These are phyloP conservation scores for Pantherophis alleghaniensis DNA, from an alignment of 2,797 vertebrate species.

Conservation along the genomic window DNA sequence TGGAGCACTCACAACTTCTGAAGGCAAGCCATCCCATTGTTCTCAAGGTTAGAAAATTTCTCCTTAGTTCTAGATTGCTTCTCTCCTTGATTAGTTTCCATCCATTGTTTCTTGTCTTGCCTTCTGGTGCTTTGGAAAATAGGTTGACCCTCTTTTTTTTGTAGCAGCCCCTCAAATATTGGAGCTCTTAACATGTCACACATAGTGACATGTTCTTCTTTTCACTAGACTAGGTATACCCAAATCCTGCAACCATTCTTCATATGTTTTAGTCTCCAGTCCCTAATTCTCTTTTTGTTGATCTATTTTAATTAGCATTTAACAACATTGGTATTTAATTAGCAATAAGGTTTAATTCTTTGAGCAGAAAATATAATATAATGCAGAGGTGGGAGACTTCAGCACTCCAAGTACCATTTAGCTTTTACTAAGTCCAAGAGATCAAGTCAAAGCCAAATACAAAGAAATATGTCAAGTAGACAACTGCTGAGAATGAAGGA, in stretches of 20 bases:
- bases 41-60: not conserved
- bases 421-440: not conserved
- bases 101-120: not conserved
- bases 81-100: not conserved
- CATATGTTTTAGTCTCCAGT: not conserved
- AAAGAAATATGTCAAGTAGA: not conserved
- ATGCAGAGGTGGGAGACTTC: not conserved
- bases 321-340: not conserved
- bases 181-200: not conserved
- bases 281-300: not conserved
- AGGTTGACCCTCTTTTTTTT: not conserved
- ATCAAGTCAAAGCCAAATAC: not conserved
- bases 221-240: not conserved
- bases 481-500: not conserved
- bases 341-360: not conserved
- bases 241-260: not conserved
- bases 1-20: not conserved
- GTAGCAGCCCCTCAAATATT: not conserved
- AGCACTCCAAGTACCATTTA: not conserved
- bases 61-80: not conserved
- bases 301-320: not conserved
- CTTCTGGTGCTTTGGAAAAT: not conserved
- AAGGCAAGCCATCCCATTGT: not conserved
- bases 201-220: not conserved
- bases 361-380: slow-evolving; percentile 25